Conservation (phyloP, 2,113 vertebrate species). For the Panthera leo region DNA sequence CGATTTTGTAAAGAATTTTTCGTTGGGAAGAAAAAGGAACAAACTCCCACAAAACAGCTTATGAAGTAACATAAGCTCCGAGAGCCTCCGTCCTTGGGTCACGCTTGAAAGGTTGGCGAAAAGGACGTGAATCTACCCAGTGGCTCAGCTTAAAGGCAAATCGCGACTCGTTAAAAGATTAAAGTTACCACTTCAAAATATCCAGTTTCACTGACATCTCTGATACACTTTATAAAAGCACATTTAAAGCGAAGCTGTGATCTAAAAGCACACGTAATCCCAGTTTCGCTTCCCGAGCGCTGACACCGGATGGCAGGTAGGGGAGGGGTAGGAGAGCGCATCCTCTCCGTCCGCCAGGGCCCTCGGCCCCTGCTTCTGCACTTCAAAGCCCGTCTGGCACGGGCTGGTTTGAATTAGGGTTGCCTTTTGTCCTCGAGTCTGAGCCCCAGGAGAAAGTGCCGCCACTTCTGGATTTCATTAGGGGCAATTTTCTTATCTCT, state of each 20-base stretch:
- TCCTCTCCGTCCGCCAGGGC: conserved; percentile 78
- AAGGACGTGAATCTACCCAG: accelerated
- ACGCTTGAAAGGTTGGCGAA: accelerated
- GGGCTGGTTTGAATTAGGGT: conserved; percentile 95
- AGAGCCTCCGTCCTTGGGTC: accelerated
- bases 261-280: accelerated
- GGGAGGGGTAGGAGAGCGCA: conserved; percentile 46
- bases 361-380: conserved; percentile 84
- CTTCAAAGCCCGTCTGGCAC: conserved; percentile 94
- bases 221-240: accelerated
- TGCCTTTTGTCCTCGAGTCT: conserved; percentile 88
- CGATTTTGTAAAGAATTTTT: background rate
- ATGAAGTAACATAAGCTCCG: accelerated
- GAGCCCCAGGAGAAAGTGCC: conserved; percentile 91
- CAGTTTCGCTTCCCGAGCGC: accelerated
- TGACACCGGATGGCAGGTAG: background rate
- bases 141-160: background rate
- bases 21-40: background rate
- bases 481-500: conserved; percentile 96
- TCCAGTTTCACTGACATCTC: background rate
- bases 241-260: accelerated
- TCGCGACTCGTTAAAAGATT: no score
- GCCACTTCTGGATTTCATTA: conserved; percentile 96
- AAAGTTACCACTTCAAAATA: accelerated
- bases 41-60: no score